Conservation (phyloP, 2,113 vertebrate genomes). For the Bettongia penicillata region DNA sequence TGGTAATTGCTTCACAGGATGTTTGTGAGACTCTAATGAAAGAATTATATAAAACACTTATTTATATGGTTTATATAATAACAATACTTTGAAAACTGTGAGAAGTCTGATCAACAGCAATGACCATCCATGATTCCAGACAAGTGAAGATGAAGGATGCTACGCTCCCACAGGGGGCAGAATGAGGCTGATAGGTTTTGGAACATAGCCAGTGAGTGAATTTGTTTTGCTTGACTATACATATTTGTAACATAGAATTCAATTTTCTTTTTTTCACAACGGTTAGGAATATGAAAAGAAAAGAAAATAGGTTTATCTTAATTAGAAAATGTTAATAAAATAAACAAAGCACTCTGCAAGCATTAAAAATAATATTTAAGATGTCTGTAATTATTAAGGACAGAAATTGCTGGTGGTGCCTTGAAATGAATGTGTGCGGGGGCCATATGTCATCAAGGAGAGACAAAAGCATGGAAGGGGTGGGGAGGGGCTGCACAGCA, state of each 20-base stretch:
- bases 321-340: background rate
- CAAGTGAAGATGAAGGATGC: background rate
- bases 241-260: background rate
- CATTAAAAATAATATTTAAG: background rate
- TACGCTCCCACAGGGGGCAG: background rate
- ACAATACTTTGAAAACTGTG: background rate
- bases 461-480: background rate
- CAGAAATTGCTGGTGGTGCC: constrained; percentile 45
- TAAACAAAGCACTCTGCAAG: background rate
- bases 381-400: background rate
- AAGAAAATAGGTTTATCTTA: background rate
- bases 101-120: background rate
- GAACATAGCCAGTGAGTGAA: background rate
- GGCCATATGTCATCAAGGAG: background rate
- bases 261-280: background rate
- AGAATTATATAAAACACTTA: background rate
- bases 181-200: background rate
- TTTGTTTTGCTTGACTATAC: background rate
- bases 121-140: background rate
- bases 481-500: background rate
- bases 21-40: background rate
- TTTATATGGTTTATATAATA: background rate
- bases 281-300: background rate
- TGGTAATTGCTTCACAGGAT: background rate
- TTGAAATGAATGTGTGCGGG: constrained; percentile 36